Base-by-base conservation (phyloP, 2,888 invertebrate genomes). In the Chamaedrilus cognettii region DNA sequence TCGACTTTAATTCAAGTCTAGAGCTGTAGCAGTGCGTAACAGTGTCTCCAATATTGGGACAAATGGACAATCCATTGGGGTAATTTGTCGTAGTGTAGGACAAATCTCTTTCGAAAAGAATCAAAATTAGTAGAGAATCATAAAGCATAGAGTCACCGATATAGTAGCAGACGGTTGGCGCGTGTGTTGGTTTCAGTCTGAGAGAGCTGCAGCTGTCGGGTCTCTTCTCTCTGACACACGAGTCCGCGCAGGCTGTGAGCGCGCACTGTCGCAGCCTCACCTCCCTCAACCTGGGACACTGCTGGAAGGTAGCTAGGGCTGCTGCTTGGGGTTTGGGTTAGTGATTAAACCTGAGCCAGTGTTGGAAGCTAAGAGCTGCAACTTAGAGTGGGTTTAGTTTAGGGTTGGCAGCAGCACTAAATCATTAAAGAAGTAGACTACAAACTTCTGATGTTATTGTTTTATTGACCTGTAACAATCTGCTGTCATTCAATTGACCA, bases 201-300 rank as follows among this genome's bases (percentile, higher is more conserved):
- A 67, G 76, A 28, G 76, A 75, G n/a, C 70, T 82, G 26, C 82
- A 82, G 72, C 70, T 82, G 76, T 81, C 79, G 74, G 81, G 80
- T n/a, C 81, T 82, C 70, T 81, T 81, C 66, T 78, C 79, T 57
- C 72, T 82, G 28, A 78, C 78, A 33, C 75, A 77, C 0, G 69
- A 72, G 30, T 77, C 77, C 31, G 76, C 80, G 35, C 70, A 74
- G 23, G 75, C 69, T 61, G 67, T 82, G 2, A 74, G 75, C 15
- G 75, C 71, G 32, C 69, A 77, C 73, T 82, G 81, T 70, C 73
- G 74, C 28, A 76, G 75, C 31, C 76, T 81, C 5, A 61, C 73
- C 32, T 77, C 77, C 15, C 73, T 81, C 34, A 79, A 79, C 66
- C 74, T 80, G 26, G 80, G 81, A 60, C 80, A 81, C 71, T 81